phyloP scores from a whole-genome alignment of 2,888 invertebrate species.

The Archaeoteleia sp. region DNA sequence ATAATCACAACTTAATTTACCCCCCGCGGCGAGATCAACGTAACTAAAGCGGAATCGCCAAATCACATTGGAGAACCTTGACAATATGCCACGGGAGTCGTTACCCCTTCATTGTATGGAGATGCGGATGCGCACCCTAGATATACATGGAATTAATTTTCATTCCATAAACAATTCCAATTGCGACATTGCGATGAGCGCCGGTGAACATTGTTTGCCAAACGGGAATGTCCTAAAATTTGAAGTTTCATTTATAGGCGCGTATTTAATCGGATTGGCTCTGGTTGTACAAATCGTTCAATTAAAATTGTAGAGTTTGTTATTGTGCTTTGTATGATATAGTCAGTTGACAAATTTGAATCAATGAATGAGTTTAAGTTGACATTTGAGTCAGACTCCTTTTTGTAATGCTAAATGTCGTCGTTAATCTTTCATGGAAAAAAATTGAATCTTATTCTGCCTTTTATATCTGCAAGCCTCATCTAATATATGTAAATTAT shows the following conservation, averaged over 20 bases:
- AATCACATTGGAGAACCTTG: slow-evolving; percentile 37
- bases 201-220: too few species aligned
- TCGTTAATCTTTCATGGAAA: slow-evolving; percentile 33
- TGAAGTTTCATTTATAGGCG: too few species aligned
- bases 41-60: slow-evolving; percentile 48
- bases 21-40: slow-evolving; percentile 66
- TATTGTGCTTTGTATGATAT: too few species aligned
- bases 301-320: too few species aligned
- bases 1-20: slow-evolving; percentile 75
- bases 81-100: slow-evolving; percentile 33
- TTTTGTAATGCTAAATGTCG: slow-evolving; percentile 12
- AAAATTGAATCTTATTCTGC: slow-evolving; percentile 36
- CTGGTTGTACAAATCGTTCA: too few species aligned
- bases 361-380: too few species aligned
- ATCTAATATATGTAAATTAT: slow-evolving; percentile 51
- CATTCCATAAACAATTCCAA: background rate
- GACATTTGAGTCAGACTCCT: slow-evolving; percentile 27
- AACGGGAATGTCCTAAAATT: too few species aligned
- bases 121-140: slow-evolving; percentile 29
- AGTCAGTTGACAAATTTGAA: too few species aligned
- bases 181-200: background rate
- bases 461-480: slow-evolving; percentile 35
- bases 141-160: slow-evolving; percentile 31
- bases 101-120: slow-evolving; percentile 35
- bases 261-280: background rate